phyloP scores from a whole-genome alignment of 2,888 invertebrate species.

The Nomada goodeniana region DNA sequence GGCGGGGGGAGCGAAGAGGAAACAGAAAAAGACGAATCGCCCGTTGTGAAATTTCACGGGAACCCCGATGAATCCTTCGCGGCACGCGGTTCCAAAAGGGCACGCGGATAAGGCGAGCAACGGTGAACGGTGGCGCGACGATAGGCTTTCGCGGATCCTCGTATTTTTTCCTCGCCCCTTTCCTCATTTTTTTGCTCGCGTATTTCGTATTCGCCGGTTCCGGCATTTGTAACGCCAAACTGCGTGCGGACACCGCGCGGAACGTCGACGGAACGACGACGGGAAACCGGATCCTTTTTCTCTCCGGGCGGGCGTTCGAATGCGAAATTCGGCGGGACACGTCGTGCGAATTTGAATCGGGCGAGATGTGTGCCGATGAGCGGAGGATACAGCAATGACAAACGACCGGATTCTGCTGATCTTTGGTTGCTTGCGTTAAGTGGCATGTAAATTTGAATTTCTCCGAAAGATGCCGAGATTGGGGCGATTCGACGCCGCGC shows the following conservation, averaged over 20 bases:
- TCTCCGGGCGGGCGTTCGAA: background rate
- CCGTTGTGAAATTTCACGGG: slow-evolving; percentile 51
- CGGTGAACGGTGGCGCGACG: slow-evolving; percentile 30
- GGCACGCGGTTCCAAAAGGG: slow-evolving; percentile 46
- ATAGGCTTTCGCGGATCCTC: slow-evolving; percentile 38
- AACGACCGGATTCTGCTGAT: too few species aligned
- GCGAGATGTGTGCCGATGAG: too few species aligned
- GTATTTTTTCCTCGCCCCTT: slow-evolving; percentile 16
- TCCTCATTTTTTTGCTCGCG: background rate
- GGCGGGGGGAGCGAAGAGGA: background rate
- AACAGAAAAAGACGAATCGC: slow-evolving; percentile 16
- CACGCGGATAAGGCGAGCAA: slow-evolving; percentile 38
- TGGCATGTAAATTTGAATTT: background rate
- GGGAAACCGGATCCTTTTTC: background rate
- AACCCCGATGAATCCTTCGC: slow-evolving; percentile 45
- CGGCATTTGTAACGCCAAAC: slow-evolving; percentile 12
- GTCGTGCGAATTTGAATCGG: too few species aligned
- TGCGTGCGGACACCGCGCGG: background rate
- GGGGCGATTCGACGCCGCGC: too few species aligned
- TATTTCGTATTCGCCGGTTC: background rate
- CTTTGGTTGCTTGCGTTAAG: background rate
- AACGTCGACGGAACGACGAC: slow-evolving; percentile 4
- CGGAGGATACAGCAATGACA: too few species aligned
- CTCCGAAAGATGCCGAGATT: background rate
- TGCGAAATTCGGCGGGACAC: background rate